phyloP scores from a whole-genome alignment of 2,888 invertebrate genomes.

The Drosophila tripunctata region DNA sequence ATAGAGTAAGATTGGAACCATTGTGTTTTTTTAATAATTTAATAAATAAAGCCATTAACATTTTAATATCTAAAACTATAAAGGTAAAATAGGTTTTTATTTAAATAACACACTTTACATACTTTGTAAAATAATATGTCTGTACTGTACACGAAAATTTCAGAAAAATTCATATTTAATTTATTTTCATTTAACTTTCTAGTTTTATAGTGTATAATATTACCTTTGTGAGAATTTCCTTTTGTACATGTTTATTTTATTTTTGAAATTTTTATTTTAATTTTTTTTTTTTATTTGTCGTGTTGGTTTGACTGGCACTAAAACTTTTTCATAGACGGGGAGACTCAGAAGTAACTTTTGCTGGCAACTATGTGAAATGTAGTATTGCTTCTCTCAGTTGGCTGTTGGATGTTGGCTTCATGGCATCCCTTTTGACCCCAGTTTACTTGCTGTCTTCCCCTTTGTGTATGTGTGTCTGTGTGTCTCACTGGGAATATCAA shows the following conservation, averaged over 20 bases:
- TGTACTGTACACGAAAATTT: no score
- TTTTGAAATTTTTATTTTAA: conserved; percentile 4
- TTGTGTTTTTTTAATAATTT: no score
- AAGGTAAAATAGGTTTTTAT: no score
- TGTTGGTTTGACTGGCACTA: conserved; percentile 37
- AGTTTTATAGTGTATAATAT: conserved; percentile 7
- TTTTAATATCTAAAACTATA: no score
- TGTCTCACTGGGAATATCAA: conserved; percentile 12
- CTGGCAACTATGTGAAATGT: conserved; percentile 44
- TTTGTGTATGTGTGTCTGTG: background rate
- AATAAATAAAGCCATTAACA: no score
- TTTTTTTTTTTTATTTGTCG: conserved; percentile 25
- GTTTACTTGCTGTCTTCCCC: background rate
- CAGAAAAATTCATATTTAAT: no score
- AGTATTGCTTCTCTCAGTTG: conserved; percentile 39
- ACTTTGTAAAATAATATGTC: no score
- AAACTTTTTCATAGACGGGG: conserved; percentile 45
- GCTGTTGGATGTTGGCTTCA: background rate
- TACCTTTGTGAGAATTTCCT: background rate
- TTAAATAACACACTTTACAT: no score
- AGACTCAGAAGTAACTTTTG: conserved; percentile 48
- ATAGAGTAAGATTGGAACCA: no score
- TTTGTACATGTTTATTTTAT: conserved; percentile 18
- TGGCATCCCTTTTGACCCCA: conserved; percentile 1
- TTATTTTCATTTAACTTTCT: no score